These are phyloP conservation scores for Metridium senile DNA, from an alignment of 92 coral and sea anemone species.

Conservation along the genomic window DNA sequence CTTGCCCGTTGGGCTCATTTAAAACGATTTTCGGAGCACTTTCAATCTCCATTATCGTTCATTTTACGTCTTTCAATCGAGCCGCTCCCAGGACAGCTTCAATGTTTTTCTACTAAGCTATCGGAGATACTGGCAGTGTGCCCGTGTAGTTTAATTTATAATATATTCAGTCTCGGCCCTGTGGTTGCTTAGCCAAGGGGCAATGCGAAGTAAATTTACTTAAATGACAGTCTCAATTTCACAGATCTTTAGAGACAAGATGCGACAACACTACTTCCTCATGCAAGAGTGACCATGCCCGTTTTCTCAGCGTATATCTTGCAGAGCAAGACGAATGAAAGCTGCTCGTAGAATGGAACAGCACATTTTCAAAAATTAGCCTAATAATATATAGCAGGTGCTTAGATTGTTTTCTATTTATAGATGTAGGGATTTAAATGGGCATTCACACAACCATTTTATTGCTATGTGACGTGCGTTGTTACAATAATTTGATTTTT, in stretches of 20 bases:
- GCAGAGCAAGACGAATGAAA: too few species aligned
- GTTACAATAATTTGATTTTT: not conserved
- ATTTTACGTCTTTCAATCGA: not conserved
- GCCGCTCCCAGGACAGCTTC: slow-evolving; percentile 11
- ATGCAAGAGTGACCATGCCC: not conserved
- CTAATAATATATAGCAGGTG: too few species aligned
- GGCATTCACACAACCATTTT: too few species aligned
- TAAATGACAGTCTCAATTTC: too few species aligned
- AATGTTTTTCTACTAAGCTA: not conserved
- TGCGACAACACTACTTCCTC: not conserved
- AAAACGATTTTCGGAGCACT: slow-evolving; percentile 18
- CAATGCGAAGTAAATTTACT: not conserved
- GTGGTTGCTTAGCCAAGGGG: not conserved
- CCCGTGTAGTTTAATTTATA: slow-evolving; percentile 18
- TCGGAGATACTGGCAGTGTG: slow-evolving; percentile 16
- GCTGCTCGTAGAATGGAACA: too few species aligned
- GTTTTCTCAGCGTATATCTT: too few species aligned
- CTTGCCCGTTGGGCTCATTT: not conserved
- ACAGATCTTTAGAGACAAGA: not conserved
- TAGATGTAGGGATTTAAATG: too few species aligned
- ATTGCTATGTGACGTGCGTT: too few species aligned
- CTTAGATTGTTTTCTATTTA: too few species aligned
- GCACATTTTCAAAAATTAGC: too few species aligned
- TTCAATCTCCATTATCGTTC: slow-evolving; percentile 1
- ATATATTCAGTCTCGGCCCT: slow-evolving; percentile 12